Evolutionary conservation across 2,797 vertebrate genomes (phyloP).

Genomic region (Parotocinclus haroldoi): DNA sequence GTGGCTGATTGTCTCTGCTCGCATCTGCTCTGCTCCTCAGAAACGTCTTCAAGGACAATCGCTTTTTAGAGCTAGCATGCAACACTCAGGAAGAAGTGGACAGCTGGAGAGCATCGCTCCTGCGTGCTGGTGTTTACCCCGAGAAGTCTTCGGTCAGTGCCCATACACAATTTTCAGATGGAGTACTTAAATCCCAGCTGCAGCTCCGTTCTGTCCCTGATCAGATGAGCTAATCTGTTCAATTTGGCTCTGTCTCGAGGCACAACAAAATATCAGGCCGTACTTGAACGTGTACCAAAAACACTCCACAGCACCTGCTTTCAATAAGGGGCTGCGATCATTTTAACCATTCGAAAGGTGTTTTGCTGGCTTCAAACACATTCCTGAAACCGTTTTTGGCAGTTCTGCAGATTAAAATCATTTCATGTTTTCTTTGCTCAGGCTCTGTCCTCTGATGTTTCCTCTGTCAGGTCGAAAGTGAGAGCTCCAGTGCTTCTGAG

Average conservation of each 20-base stretch:
- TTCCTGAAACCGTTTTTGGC: too few relatives aligned
- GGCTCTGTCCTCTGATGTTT: neutral
- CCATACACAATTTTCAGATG: slow-evolving; percentile 26
- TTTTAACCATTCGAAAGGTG: too few relatives aligned
- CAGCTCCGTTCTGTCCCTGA: too few relatives aligned
- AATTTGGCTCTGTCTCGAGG: neutral
- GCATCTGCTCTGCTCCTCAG: slow-evolving; percentile 55
- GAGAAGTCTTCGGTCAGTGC: slow-evolving; percentile 81
- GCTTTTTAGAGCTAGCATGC: slow-evolving; percentile 91
- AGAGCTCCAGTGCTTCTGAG: slow-evolving; percentile 80
- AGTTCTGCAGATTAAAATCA: neutral
- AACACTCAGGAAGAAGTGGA: slow-evolving; percentile 94
- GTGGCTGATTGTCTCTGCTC: too few relatives aligned
- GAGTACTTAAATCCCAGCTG: neutral
- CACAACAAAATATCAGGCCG: neutral
- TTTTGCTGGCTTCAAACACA: too few relatives aligned
- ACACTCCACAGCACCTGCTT: too few relatives aligned
- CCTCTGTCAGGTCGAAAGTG: slow-evolving; percentile 78
- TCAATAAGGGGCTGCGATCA: too few relatives aligned
- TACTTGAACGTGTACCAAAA: too few relatives aligned
- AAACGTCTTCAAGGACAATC: slow-evolving; percentile 98
- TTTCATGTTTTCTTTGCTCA: neutral
- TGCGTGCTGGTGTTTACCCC: slow-evolving; percentile 90
- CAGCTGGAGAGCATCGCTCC: slow-evolving; percentile 95
- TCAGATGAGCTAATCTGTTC: neutral